Base-by-base conservation (phyloP, 2,888 invertebrate species). In the Catocala sponsa region DNA sequence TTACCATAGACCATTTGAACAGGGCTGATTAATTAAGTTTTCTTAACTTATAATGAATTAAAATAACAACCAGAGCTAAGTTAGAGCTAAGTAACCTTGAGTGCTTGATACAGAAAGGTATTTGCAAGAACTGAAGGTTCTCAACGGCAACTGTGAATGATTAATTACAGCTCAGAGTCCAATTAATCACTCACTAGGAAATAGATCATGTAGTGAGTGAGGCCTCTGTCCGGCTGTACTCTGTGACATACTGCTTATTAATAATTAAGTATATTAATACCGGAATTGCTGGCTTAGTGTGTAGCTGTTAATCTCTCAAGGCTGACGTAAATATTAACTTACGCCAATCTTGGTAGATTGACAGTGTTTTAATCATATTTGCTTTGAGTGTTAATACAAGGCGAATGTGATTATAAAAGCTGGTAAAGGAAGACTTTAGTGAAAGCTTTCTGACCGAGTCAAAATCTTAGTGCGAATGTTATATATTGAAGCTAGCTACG, bases 101-200 rank as follows among this genome's bases (percentile, higher is more conserved):
- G 6, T 25, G 42, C 32, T 32, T 32, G 1, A 32, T 53, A 53
- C 53, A 35, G 7, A 1, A 54, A 9, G 35, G 13, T 35, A 35
- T 42, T 32, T 32, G 46, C 46, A 46, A 46, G 25, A 7, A 33
- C 32, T 32, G 7, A 33, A 25, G 33, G 5, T 38, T n/a, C 32
- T 48, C 32, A 48, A 48, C 6, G 35, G 12, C 15, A 12, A 47
- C 13, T 35, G 13, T 15, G 13, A 47, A 44, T 55, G 54, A 55
- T 55, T 46, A 38, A 55, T 55, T 55, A 55, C n/a, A 33, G 2
- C n/a, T 13, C 0, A 15, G 35, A 10, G 15, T 35, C 46, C 7
- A 47, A 55, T 55, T 46, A 46, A 55, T 55, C 46, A 55, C 46
- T 46, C 46, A 46, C 38, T 48, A 38, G 46, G 25, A 46, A 38